These are phyloP conservation scores for Apis florea DNA, from an alignment of 1,140 invertebrate genomes.

Conservation along the genomic window DNA sequence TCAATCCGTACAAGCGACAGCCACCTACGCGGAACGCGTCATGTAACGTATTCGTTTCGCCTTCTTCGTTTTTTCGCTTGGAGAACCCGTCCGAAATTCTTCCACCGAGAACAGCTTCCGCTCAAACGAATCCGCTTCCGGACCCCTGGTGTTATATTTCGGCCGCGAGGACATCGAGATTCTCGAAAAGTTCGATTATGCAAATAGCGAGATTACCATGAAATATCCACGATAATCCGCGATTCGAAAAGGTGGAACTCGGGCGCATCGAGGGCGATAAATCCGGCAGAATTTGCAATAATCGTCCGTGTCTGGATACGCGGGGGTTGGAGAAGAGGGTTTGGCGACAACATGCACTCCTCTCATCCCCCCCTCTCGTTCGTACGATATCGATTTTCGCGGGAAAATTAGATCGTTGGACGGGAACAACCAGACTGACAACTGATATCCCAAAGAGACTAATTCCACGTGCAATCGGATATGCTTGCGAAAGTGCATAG, in stretches of 20 bases:
- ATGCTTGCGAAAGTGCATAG: background rate
- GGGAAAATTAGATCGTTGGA: slow-evolving; percentile 36
- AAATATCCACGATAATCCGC: background rate
- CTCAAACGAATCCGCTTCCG: background rate
- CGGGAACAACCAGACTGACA: slow-evolving; percentile 18
- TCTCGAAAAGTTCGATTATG: slow-evolving; percentile 8
- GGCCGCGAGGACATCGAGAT: background rate
- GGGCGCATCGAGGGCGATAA: slow-evolving; percentile 12
- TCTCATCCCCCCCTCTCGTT: background rate
- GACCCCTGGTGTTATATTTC: background rate
- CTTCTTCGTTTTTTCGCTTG: background rate
- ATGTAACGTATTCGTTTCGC: background rate
- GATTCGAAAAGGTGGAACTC: background rate
- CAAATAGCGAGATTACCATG: background rate
- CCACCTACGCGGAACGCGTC: background rate
- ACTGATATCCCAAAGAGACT: slow-evolving; percentile 27
- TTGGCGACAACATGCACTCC: background rate
- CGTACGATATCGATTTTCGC: slow-evolving; percentile 27
- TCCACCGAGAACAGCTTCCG: no score
- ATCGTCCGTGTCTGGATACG: slow-evolving; percentile 15
- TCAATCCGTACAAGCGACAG: slow-evolving; percentile 45
- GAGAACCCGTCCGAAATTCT: background rate
- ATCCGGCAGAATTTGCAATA: slow-evolving; percentile 39
- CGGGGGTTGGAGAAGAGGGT: no score
- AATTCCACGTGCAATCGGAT: slow-evolving; percentile 27